A percentile compares a stretch with the other conserved stretches of the same genome.
These are phyloP conservation scores for Amaurobius ferox DNA, from an alignment of 2,888 invertebrate species.

Conservation along the genomic window DNA sequence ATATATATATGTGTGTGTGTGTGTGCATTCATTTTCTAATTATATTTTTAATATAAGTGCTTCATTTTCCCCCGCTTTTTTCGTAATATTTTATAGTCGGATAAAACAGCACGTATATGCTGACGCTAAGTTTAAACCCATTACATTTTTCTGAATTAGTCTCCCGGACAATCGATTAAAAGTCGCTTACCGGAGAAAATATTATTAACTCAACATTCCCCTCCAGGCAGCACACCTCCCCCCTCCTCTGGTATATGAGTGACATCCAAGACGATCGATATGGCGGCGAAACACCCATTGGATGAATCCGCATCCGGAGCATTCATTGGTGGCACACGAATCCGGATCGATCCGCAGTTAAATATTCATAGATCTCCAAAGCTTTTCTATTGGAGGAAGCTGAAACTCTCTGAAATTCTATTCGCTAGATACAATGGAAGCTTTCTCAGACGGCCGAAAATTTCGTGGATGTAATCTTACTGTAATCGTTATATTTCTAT, in stretches of 20 bases:
- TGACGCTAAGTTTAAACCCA: no score
- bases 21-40: no score
- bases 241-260: background rate
- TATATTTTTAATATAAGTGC: no score
- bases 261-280: constrained; percentile 7
- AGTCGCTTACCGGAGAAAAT: background rate
- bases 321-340: background rate
- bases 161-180: background rate
- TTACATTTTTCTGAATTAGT: no score
- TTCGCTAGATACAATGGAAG: background rate
- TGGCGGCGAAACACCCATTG: background rate
- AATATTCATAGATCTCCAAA: constrained; percentile 1
- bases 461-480: background rate
- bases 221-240: background rate
- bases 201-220: background rate
- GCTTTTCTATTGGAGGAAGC: background rate
- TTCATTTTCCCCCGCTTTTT: no score
- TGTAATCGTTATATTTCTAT: background rate
- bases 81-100: no score
- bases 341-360: background rate
- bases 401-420: background rate
- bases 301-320: background rate
- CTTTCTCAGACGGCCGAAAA: background rate
- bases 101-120: no score
- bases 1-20: no score